Evolutionary conservation across 2,113 vertebrate genomes (phyloP).

Genomic region (Megaceryle maxima): DNA sequence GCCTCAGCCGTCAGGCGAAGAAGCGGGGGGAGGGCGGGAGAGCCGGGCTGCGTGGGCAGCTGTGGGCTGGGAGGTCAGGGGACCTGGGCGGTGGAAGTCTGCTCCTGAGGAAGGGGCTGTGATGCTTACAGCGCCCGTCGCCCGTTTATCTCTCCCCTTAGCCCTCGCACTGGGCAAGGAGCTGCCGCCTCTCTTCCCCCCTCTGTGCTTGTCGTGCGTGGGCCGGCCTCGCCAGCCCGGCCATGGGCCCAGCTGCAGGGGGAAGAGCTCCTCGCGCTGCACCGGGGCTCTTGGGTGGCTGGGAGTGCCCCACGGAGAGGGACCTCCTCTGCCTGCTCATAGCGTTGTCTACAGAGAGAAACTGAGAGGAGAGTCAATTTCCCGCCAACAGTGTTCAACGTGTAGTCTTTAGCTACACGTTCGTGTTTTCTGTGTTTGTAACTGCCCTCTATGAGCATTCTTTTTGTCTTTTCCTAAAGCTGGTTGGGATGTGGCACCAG

Average conservation of each 20-base stretch:
- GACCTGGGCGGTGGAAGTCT: fast-evolving
- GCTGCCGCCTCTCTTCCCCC: fast-evolving
- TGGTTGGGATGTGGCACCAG: too few relatives aligned
- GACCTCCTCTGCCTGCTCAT: fast-evolving
- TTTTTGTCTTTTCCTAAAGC: fast-evolving
- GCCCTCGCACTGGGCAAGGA: fast-evolving
- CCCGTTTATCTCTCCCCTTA: fast-evolving
- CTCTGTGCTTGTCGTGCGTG: fast-evolving
- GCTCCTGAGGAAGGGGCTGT: fast-evolving
- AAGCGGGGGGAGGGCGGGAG: too few relatives aligned
- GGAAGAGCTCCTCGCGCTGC: fast-evolving
- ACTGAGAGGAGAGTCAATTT: fast-evolving
- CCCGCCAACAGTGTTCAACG: fast-evolving
- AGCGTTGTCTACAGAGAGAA: fast-evolving
- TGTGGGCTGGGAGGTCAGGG: too few relatives aligned
- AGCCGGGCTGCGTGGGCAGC: too few relatives aligned
- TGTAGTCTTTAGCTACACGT: not conserved
- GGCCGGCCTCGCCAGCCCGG: too few relatives aligned
- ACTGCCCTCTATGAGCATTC: fast-evolving
- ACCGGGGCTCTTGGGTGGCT: not conserved
- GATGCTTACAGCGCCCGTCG: fast-evolving
- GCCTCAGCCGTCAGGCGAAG: too few relatives aligned
- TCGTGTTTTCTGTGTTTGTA: fast-evolving
- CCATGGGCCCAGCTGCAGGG: fast-evolving
- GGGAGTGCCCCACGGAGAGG: fast-evolving